phyloP scores from a whole-genome alignment of 23 tunicate genomes.

The Botrylloides violaceus region DNA sequence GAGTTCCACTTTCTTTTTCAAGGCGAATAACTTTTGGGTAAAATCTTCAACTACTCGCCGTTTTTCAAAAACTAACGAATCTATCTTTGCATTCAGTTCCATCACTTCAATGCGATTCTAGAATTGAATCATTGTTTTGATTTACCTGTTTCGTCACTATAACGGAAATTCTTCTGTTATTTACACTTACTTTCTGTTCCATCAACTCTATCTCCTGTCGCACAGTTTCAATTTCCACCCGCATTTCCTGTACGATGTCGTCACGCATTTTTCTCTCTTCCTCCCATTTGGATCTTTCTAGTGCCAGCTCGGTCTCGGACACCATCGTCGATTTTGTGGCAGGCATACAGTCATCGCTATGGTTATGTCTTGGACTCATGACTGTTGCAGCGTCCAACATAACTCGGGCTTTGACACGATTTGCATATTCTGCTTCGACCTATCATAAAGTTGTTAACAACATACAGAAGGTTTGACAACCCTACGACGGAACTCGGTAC shows the following conservation, averaged over 20 bases:
- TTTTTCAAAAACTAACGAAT: neutral
- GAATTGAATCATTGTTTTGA: too few species aligned
- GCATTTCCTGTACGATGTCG: neutral
- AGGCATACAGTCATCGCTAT: neutral
- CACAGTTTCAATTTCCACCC: neutral
- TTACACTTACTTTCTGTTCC: neutral
- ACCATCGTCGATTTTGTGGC: too few species aligned
- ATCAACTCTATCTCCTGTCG: neutral
- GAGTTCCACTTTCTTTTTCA: conserved; percentile 13
- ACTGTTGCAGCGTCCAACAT: neutral
- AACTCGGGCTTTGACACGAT: neutral
- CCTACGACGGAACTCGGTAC: too few species aligned
- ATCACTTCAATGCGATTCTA: neutral
- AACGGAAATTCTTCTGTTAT: too few species aligned
- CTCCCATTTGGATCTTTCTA: neutral
- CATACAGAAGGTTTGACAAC: too few species aligned
- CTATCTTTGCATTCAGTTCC: neutral
- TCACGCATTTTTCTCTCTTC: neutral
- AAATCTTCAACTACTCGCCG: neutral
- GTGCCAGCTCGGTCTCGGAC: neutral
- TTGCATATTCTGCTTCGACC: neutral
- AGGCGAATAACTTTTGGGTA: neutral
- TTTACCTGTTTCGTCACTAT: too few species aligned
- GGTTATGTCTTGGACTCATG: neutral
- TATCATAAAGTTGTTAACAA: too few species aligned